Evolutionary conservation across 1,140 invertebrate species (phyloP).

Genomic region (Drosophila erecta): DNA sequence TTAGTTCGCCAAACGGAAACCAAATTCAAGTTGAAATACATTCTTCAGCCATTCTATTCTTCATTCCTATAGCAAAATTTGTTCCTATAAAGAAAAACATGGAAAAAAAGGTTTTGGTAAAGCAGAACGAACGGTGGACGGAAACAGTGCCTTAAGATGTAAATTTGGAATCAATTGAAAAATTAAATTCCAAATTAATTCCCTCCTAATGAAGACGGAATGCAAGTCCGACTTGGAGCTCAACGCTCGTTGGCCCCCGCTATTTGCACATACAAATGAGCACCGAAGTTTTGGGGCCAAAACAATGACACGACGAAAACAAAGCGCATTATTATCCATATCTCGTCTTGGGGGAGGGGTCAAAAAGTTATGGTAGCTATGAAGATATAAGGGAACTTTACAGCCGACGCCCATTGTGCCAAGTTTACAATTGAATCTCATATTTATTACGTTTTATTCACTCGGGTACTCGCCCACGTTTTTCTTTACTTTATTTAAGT

Average conservation of each 20-base stretch:
- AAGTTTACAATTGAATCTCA: conserved; percentile 60
- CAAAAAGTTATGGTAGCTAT: conserved; percentile 12
- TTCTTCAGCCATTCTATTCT: too few species aligned
- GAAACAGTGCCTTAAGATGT: background rate
- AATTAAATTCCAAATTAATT: background rate
- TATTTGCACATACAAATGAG: conserved; percentile 40
- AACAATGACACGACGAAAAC: conserved; percentile 36
- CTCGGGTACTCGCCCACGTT: background rate
- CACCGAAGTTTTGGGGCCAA: conserved; percentile 13
- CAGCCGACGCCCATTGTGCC: conserved; percentile 17
- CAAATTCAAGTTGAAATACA: conserved; percentile 2
- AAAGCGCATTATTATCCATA: conserved; percentile 45
- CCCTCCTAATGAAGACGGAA: conserved; percentile 14
- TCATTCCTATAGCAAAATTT: too few species aligned
- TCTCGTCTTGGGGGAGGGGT: background rate
- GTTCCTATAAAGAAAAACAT: too few species aligned
- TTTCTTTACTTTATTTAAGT: background rate
- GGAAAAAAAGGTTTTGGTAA: too few species aligned
- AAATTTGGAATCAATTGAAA: background rate
- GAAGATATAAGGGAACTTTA: conserved; percentile 12
- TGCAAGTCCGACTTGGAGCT: conserved; percentile 10
- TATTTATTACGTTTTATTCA: conserved; percentile 55
- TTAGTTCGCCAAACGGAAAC: conserved; percentile 16
- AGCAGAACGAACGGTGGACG: too few species aligned
- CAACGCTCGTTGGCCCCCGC: too few species aligned